These are phyloP conservation scores for Cantharis nigra DNA, from an alignment of 2,888 invertebrate species.

Conservation along the genomic window DNA sequence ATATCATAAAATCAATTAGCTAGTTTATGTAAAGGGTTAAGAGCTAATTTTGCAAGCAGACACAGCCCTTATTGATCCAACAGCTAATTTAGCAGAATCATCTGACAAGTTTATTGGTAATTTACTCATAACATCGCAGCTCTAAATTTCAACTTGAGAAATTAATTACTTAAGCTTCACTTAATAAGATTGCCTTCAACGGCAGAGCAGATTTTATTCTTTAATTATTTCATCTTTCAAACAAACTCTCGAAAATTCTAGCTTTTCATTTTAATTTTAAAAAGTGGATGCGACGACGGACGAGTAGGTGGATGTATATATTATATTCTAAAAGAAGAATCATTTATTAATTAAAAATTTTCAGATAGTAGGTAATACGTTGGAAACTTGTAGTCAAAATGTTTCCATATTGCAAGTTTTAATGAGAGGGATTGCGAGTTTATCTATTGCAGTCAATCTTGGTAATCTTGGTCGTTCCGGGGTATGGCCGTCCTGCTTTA, in stretches of 20 bases:
- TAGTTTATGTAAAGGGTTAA: conserved; percentile 40
- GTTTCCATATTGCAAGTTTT: conserved; percentile 18
- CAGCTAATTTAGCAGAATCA: conserved; percentile 38
- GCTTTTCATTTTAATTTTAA: background rate
- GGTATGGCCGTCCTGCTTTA: conserved; percentile 39
- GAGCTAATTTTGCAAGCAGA: conserved; percentile 42
- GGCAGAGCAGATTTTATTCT: conserved; percentile 27
- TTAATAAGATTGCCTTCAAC: conserved; percentile 33
- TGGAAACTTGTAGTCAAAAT: conserved; percentile 12
- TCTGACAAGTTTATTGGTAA: conserved; percentile 44
- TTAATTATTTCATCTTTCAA: background rate
- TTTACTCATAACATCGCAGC: conserved; percentile 41
- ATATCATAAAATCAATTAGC: conserved; percentile 42
- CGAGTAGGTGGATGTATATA: background rate
- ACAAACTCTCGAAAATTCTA: background rate
- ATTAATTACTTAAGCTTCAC: conserved; percentile 35
- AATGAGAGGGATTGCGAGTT: conserved; percentile 29
- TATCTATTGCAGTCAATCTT: conserved; percentile 34
- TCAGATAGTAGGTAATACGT: conserved; percentile 9
- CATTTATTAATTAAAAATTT: background rate
- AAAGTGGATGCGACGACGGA: background rate
- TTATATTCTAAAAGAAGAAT: background rate
- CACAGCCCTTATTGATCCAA: conserved; percentile 40
- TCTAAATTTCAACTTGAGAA: conserved; percentile 36
- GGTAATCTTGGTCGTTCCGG: conserved; percentile 14